A percentile compares a stretch with the other conserved stretches of the same genome.
Evolutionary conservation across 2,888 invertebrate species (phyloP).

Genomic region (Agrilus mali): DNA sequence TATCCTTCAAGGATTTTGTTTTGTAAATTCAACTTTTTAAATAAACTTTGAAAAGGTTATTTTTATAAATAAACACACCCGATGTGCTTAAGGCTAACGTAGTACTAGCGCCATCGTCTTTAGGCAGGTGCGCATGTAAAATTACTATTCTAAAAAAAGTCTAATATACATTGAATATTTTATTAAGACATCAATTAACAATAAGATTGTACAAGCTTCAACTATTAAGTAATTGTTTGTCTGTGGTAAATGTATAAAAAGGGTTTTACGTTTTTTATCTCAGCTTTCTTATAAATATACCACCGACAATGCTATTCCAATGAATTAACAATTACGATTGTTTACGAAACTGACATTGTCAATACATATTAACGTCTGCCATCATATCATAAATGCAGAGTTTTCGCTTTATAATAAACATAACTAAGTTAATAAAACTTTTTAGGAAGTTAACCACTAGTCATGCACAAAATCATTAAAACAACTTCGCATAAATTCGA

Average conservation of each 20-base stretch:
- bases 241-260: slow-evolving; percentile 17
- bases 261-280: too few relatives aligned
- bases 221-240: slow-evolving; percentile 23
- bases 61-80: too few relatives aligned
- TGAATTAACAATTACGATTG: slow-evolving; percentile 24
- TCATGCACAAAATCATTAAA: slow-evolving; percentile 2
- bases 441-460: not conserved
- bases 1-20: too few relatives aligned
- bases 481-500: not conserved
- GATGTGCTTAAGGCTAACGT: too few relatives aligned
- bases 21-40: too few relatives aligned
- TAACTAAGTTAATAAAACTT: not conserved
- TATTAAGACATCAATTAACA: slow-evolving; percentile 33
- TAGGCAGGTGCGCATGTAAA: too few relatives aligned
- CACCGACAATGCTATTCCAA: too few relatives aligned
- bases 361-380: slow-evolving; percentile 30
- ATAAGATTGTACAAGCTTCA: slow-evolving; percentile 34
- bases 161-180: slow-evolving; percentile 24
- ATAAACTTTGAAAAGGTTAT: too few relatives aligned
- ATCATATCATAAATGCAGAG: slow-evolving; percentile 24
- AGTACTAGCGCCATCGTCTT: too few relatives aligned
- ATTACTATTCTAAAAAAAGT: slow-evolving; percentile 5
- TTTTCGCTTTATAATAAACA: slow-evolving; percentile 1
- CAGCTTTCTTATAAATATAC: too few relatives aligned
- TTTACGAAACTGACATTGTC: slow-evolving; percentile 34